Percentiles rank a stretch among this genome's conserved stretches.
Conservation (phyloP, 1,140 invertebrate species). For the Drosophila sp. region DNA sequence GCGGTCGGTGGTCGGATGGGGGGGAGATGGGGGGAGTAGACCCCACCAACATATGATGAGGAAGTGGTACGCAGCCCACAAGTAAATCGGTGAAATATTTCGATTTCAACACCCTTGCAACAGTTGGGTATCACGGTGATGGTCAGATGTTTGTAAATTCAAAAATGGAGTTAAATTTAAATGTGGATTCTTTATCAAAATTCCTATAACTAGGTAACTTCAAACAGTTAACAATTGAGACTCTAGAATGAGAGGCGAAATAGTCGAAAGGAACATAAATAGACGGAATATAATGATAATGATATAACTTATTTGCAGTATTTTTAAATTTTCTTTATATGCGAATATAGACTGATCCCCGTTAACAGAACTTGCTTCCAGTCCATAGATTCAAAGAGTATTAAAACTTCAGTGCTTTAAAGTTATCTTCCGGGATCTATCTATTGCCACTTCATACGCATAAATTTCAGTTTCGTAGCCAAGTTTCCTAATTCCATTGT, state of each 20-base stretch:
- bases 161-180: too few relatives aligned
- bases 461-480: neutral
- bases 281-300: too few relatives aligned
- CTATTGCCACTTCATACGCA: neutral
- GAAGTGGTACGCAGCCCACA: constrained; percentile 66
- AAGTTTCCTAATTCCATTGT: constrained; percentile 7
- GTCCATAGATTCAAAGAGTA: neutral
- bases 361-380: too few relatives aligned
- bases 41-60: constrained; percentile 50
- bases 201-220: too few relatives aligned
- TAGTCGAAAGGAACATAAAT: too few relatives aligned
- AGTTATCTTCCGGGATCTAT: neutral
- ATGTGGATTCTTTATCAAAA: too few relatives aligned
- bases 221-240: too few relatives aligned
- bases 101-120: constrained; percentile 51
- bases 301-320: constrained; percentile 1
- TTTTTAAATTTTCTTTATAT: constrained; percentile 52
- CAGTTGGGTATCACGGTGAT: constrained; percentile 11
- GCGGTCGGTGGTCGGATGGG: neutral
- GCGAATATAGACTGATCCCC: too few relatives aligned
- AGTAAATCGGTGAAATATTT: constrained; percentile 71
- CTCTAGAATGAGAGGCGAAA: too few relatives aligned
- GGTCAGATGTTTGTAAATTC: constrained; percentile 34
- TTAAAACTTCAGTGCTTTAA: neutral
- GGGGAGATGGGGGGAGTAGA: neutral